Conservation (phyloP, 1,140 invertebrate species). For the Papilio polytes region DNA sequence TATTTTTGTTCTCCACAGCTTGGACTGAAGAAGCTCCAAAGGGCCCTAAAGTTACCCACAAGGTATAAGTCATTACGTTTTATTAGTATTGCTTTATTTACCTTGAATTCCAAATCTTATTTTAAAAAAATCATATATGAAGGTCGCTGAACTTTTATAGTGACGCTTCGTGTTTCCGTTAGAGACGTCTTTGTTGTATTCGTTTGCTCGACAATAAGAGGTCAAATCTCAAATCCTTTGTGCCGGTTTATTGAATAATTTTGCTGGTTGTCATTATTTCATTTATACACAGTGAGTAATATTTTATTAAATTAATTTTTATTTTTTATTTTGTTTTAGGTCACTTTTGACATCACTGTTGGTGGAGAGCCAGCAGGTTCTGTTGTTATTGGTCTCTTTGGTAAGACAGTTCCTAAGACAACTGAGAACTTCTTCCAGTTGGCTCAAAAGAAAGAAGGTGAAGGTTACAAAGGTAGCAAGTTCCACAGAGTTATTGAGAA, state of each 20-base stretch:
- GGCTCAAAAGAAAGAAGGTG: conserved; percentile 89
- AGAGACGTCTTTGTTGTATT: conserved; percentile 41
- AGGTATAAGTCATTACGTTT: conserved; percentile 51
- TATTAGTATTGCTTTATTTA: background rate
- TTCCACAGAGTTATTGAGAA: conserved; percentile 97
- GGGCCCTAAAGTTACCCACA: conserved; percentile 79
- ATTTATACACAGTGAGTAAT: background rate
- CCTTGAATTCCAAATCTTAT: background rate
- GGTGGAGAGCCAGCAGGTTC: conserved; percentile 91
- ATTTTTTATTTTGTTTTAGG: conserved; percentile 85
- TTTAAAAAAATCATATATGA: background rate
- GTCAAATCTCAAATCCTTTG: background rate
- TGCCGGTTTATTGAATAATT: conserved; percentile 5
- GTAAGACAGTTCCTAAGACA: conserved; percentile 98
- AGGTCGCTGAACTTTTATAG: conserved; percentile 67
- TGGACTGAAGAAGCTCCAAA: conserved; percentile 71
- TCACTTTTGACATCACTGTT: conserved; percentile 96
- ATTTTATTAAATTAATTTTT: background rate
- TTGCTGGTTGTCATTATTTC: background rate
- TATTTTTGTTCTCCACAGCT: conserved; percentile 64
- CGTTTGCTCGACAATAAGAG: background rate
- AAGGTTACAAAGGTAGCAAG: conserved; percentile 95
- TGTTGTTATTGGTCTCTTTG: conserved; percentile 96
- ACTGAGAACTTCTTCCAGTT: conserved; percentile 96
- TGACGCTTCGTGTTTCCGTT: conserved; percentile 65